Base-by-base conservation (phyloP, 1,140 invertebrate genomes). In the Drosophila lini region DNA sequence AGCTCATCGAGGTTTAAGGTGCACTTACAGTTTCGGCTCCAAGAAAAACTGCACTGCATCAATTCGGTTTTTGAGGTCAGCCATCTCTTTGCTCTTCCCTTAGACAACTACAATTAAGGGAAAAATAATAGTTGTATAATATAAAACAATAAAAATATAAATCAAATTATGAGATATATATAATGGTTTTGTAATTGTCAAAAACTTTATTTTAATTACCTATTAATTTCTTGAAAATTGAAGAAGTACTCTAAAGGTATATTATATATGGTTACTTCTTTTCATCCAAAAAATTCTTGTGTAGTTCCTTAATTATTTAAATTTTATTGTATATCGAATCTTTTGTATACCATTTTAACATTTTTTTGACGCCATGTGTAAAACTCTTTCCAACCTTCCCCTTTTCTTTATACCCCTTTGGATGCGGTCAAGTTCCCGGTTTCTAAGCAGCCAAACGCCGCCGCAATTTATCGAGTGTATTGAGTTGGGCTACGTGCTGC, bases 401-500 rank as follows among this genome's bases (percentile, higher is more conserved):
- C 36, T 16, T 10, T 6, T 31, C n/a, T 38, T 10, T 13, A 3
- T 22, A 31, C 13, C 32, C 34, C 19, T 11, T 40, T 45, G 36
- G 4, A 25, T 50, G 52, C 42, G 62, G 65, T 69, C 62, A 69
- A 67, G 45, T 68, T 62, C 38, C 58, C 64, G 68, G 59, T 59
- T 80, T 65, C 74, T 78, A 77, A 85, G 70, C 62, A 80, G 81
- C 65, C 67, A 60, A 78, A 73, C 45, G 56, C 74, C 67, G 62
- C 69, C 80, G 65, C 82, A 77, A 86, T 86, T 86, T 86, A 86
- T 86, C 85, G 82, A 86, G 76, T 86, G 80, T 86, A 86, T 86
- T 86, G 82, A 86, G 82, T 77, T 67, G 80, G 82, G 53, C 80
- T 83, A 86, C 83, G 82, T 86, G 82, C 82, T 70, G 82, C 82